phyloP scores from a whole-genome alignment of 2,888 invertebrate species.

The Hemistola chrysoprasaria region DNA sequence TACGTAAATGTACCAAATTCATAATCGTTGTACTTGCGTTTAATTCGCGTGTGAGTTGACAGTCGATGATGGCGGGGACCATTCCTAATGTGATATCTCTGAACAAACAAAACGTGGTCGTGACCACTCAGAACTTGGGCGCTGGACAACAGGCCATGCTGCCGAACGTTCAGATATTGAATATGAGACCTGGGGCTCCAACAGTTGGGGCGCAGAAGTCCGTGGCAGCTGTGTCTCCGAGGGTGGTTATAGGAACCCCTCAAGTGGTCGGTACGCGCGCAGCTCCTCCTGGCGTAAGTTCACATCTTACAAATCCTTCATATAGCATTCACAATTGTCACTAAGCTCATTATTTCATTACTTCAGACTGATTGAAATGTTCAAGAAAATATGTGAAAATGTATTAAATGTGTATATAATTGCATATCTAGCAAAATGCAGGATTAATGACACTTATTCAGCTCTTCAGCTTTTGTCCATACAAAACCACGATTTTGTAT shows the following conservation, averaged over 20 bases:
- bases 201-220: slow-evolving; percentile 87
- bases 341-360: background rate
- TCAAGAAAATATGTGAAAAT: too few relatives aligned
- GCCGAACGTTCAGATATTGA: slow-evolving; percentile 92
- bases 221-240: slow-evolving; percentile 88
- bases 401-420: too few relatives aligned
- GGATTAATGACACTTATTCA: too few relatives aligned
- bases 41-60: too few relatives aligned
- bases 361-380: slow-evolving; percentile 9
- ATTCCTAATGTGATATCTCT: slow-evolving; percentile 85
- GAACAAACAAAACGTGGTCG: slow-evolving; percentile 81
- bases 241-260: slow-evolving; percentile 92
- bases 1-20: too few relatives aligned
- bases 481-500: too few relatives aligned
- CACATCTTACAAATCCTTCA: slow-evolving; percentile 16
- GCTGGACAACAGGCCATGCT: slow-evolving; percentile 84
- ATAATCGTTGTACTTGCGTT: too few relatives aligned
- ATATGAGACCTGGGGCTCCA: slow-evolving; percentile 90
- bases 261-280: slow-evolving; percentile 92
- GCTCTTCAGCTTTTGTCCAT: too few relatives aligned
- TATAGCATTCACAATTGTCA: background rate
- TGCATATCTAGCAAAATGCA: too few relatives aligned
- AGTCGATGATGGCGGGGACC: slow-evolving; percentile 70
- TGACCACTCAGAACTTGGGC: slow-evolving; percentile 83
- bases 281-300: slow-evolving; percentile 89